Conservation (phyloP, 1,140 invertebrate species). For the Mactra quadrangularis region DNA sequence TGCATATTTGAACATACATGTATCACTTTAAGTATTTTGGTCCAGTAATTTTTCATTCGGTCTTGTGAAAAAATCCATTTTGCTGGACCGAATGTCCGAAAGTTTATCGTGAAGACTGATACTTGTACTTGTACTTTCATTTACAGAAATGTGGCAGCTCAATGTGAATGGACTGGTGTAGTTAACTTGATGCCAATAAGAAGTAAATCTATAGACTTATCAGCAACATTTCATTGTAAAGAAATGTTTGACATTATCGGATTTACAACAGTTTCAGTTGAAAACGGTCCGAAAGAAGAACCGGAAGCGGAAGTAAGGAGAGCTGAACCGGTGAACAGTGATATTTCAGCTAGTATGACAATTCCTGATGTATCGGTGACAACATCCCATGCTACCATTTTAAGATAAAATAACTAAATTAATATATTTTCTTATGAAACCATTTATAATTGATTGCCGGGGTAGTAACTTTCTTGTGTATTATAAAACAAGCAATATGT, state of each 20-base stretch:
- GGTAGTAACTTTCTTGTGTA: too few species aligned
- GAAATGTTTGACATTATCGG: slow-evolving; percentile 54
- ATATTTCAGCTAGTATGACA: slow-evolving; percentile 19
- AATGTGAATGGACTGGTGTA: slow-evolving; percentile 58
- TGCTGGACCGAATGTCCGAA: too few species aligned
- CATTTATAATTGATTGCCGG: too few species aligned
- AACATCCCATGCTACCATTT: background rate
- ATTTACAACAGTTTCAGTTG: slow-evolving; percentile 6
- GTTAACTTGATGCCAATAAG: slow-evolving; percentile 45
- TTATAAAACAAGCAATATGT: too few species aligned
- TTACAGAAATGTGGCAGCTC: slow-evolving; percentile 47
- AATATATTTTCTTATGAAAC: too few species aligned
- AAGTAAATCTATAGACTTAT: slow-evolving; percentile 32
- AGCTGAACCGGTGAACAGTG: slow-evolving; percentile 3
- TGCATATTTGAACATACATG: too few species aligned
- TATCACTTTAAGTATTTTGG: too few species aligned
- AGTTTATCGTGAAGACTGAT: too few species aligned
- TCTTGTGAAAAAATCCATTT: too few species aligned
- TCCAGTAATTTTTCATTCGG: too few species aligned
- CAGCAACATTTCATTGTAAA: slow-evolving; percentile 50
- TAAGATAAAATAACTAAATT: too few species aligned
- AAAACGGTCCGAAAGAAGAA: background rate
- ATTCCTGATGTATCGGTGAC: slow-evolving; percentile 11
- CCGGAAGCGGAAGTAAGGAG: too few species aligned
- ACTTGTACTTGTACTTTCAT: background rate